phyloP scores from a whole-genome alignment of 2,888 invertebrate species.

The Drosophila pseudotakahashii region DNA sequence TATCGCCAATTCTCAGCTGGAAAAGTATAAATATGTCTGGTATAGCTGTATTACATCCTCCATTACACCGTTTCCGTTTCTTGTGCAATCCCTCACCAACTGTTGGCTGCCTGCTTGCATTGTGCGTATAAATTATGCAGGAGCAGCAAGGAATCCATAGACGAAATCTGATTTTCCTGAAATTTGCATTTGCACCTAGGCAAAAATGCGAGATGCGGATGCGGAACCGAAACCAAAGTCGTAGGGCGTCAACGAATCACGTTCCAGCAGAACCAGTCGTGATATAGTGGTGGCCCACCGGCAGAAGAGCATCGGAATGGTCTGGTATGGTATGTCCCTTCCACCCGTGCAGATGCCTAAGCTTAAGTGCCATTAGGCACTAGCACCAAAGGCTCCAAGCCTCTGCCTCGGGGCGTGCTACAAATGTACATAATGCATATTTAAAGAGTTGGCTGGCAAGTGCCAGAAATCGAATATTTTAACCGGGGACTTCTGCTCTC shows the following conservation, averaged over 20 bases:
- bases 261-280: conserved; percentile 38
- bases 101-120: conserved; percentile 53
- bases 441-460: conserved; percentile 76
- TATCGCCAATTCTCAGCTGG: not conserved
- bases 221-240: conserved; percentile 36
- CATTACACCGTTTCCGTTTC: conserved; percentile 34
- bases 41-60: conserved; percentile 31
- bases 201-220: conserved; percentile 62
- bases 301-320: not conserved
- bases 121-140: conserved; percentile 69
- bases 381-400: conserved; percentile 29
- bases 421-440: conserved; percentile 76
- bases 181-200: conserved; percentile 74
- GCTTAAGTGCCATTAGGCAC: conserved; percentile 77
- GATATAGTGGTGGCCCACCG: conserved; percentile 26
- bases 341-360: conserved; percentile 62
- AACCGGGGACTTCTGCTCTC: conserved; percentile 36
- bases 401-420: conserved; percentile 48
- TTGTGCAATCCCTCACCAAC: conserved; percentile 32
- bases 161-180: conserved; percentile 61
- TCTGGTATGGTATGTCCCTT: not conserved
- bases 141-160: conserved; percentile 54
- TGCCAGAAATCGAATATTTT: conserved; percentile 78
- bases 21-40: conserved; percentile 11
- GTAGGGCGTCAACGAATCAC: conserved; percentile 65